phyloP scores from a whole-genome alignment of 2,797 vertebrate genomes.

The Threskiornis aethiopicus region DNA sequence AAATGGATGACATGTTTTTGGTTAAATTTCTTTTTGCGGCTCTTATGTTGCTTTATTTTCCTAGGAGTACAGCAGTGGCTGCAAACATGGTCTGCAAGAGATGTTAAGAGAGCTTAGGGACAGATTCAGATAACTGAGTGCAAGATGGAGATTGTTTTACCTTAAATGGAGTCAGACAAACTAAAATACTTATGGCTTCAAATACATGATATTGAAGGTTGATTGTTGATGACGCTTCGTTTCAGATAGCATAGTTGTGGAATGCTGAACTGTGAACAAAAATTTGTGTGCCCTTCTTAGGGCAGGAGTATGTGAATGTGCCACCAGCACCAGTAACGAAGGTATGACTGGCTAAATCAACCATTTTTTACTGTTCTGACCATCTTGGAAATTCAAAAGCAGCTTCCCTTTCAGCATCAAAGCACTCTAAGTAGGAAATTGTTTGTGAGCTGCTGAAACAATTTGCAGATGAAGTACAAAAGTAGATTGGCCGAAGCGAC shows the following conservation, averaged over 20 bases:
- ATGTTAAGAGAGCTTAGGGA: background rate
- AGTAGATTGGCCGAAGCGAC: background rate
- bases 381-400: background rate
- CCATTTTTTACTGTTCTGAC: background rate
- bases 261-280: background rate
- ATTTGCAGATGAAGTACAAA: background rate
- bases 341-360: background rate
- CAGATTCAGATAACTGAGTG: background rate
- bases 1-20: fast-evolving
- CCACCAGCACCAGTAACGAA: background rate
- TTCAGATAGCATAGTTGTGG: background rate
- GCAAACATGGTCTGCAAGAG: background rate
- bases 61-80: background rate
- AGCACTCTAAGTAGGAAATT: background rate
- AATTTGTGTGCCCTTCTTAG: background rate
- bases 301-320: too few relatives aligned
- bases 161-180: background rate
- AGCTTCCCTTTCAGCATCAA: background rate
- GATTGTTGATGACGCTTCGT: background rate
- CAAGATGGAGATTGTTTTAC: background rate
- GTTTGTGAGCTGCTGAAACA: background rate
- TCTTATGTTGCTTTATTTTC: background rate
- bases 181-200: background rate
- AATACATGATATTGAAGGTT: background rate
- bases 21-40: background rate